Percentiles rank a stretch among this genome's conserved stretches.
These are phyloP conservation scores for Botrylloides violaceus DNA, from an alignment of 23 tunicate genomes.

Conservation along the genomic window DNA sequence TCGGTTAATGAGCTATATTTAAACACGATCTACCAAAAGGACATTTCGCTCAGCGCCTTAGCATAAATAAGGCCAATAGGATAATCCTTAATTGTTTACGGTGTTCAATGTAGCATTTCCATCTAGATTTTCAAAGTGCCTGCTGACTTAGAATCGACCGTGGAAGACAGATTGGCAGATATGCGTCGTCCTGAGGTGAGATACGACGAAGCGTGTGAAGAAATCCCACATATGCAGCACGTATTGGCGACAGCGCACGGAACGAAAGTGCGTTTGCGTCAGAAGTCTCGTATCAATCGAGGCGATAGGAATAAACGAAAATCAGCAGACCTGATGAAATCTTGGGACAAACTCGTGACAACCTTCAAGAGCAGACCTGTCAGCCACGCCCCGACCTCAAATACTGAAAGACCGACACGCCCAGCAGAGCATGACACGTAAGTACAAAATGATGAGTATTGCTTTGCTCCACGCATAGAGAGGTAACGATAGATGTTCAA, in stretches of 20 bases:
- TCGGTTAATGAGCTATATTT: too few relatives aligned
- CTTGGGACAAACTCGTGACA: conserved; percentile 20
- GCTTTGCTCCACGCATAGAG: too few relatives aligned
- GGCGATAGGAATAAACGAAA: conserved; percentile 7
- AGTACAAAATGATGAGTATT: too few relatives aligned
- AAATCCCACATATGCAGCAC: neutral
- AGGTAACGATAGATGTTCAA: too few relatives aligned
- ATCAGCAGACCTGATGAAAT: conserved; percentile 21
- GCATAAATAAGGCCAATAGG: too few relatives aligned
- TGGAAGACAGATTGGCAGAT: conserved; percentile 30
- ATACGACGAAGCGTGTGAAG: conserved; percentile 8
- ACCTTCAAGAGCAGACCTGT: neutral
- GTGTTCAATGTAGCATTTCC: too few relatives aligned
- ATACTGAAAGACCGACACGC: neutral
- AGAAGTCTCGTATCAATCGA: neutral
- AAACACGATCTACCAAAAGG: too few relatives aligned
- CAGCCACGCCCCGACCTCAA: neutral
- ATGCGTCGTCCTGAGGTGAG: conserved; percentile 13
- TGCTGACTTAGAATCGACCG: conserved; percentile 6
- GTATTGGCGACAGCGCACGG: conserved; percentile 5
- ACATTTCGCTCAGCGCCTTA: too few relatives aligned
- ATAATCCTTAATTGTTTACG: too few relatives aligned
- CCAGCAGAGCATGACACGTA: conserved; percentile 10
- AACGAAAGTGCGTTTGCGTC: neutral
- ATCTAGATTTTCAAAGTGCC: conserved; percentile 61